Evolutionary conservation across 2,888 invertebrate species (phyloP).

Genomic region (Parnassius smintheus): DNA sequence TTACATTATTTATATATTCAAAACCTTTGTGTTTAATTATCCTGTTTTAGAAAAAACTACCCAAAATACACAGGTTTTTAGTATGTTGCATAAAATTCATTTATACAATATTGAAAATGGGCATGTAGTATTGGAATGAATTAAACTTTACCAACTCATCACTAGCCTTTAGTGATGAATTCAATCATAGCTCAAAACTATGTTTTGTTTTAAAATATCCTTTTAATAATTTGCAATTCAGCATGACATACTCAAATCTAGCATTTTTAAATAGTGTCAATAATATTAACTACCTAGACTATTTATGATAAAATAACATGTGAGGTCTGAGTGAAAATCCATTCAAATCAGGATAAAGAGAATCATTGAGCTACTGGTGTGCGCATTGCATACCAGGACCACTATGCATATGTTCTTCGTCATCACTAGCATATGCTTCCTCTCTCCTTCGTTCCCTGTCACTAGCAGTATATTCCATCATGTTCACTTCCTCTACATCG

Average conservation of each 20-base stretch:
- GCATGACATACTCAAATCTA: constrained; percentile 35
- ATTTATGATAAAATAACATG: constrained; percentile 56
- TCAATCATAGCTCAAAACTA: not conserved
- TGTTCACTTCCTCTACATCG: constrained; percentile 92
- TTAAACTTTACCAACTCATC: constrained; percentile 30
- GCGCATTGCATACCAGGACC: constrained; percentile 89
- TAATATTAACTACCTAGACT: constrained; percentile 61
- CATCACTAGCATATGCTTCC: constrained; percentile 88
- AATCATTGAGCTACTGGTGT: constrained; percentile 85
- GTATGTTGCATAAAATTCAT: constrained; percentile 16
- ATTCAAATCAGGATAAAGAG: constrained; percentile 41
- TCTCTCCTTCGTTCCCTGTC: constrained; percentile 79
- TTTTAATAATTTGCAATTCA: constrained; percentile 15
- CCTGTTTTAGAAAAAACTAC: constrained; percentile 15
- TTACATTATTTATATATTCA: constrained; percentile 25
- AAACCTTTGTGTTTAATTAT: constrained; percentile 19
- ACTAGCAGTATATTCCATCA: constrained; percentile 87
- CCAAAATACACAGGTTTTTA: constrained; percentile 20
- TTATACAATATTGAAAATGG: constrained; percentile 21
- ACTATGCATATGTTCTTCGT: constrained; percentile 79
- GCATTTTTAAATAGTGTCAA: constrained; percentile 47
- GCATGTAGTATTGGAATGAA: constrained; percentile 38
- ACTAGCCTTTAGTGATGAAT: constrained; percentile 16
- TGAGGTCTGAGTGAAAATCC: constrained; percentile 64
- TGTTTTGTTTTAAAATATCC: constrained; percentile 9